These are phyloP conservation scores for Sarotherodon lohbergeri DNA, from an alignment of 2,113 vertebrate species.

Conservation along the genomic window DNA sequence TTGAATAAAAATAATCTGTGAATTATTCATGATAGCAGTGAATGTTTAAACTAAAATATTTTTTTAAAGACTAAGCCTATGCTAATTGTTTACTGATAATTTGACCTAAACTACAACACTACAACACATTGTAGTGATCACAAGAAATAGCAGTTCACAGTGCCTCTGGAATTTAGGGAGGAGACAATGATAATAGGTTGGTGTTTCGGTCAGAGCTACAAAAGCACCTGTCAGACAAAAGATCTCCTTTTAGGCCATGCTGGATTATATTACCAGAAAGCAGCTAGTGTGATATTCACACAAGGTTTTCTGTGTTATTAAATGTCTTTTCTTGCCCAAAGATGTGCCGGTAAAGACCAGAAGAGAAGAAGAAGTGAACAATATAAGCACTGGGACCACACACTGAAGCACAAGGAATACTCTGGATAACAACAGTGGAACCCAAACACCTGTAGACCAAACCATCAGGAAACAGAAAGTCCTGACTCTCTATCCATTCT, in stretches of 20 bases:
- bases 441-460: not conserved
- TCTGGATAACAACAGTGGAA: not conserved
- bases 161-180: conserved; percentile 55
- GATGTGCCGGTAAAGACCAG: not conserved
- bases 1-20: not conserved
- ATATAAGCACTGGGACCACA: not conserved
- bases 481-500: not conserved
- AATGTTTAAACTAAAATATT: not conserved
- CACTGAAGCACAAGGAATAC: not conserved
- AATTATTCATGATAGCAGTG: not conserved
- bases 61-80: not conserved
- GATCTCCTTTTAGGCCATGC: conserved; percentile 5
- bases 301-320: not conserved
- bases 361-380: not conserved
- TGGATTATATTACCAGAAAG: conserved; percentile 53
- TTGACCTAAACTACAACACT: not conserved
- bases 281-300: not conserved
- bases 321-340: not conserved
- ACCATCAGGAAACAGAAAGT: not conserved
- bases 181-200: conserved; percentile 54
- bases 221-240: conserved; percentile 60
- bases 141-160: not conserved
- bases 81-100: not conserved
- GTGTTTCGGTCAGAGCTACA: conserved; percentile 59
- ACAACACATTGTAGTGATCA: not conserved